Base-by-base conservation (phyloP, 2,113 vertebrate species). In the Grantiella picta region DNA sequence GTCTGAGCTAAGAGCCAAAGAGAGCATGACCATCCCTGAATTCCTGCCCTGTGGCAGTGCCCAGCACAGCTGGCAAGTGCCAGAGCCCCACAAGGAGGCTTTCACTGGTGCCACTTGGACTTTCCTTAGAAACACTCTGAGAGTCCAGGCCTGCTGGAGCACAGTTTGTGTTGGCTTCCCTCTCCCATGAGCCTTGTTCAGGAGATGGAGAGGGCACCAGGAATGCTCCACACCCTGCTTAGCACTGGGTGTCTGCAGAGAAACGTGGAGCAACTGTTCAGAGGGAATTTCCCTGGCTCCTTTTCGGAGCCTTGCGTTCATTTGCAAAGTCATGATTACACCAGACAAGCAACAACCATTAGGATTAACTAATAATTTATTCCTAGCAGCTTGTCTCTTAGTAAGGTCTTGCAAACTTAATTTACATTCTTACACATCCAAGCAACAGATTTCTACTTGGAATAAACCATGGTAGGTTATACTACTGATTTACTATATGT, bases 31-130 rank as follows among this genome's bases (percentile, higher is more conserved):
- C 44, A 21, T 38, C 28, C 60, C 36, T 89, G 80, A 86, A 52
- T 28, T 45, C 38, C 54, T 6, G 21, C 40, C 24, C 15, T 52
- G 64, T 31, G 68, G 44, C 27, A 77, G 47, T 45, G 75, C 36
- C 31, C 70, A 68, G 56, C 7, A 7, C 0, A 5, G 65, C n/a
- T 4, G 11, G 29, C 0, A 3, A 66, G 33, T 16, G 33, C 60
- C 70, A 52, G 57, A 44, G 20, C 50, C 56, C 40, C 66, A n/a
- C 44, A 79, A 18, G 18, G 28, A 5, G 5, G 24, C 75, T 96
- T 63, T 53, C 10, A 15, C 12, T 76, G 42, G 63, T 80, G 70
- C 78, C 1, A 5, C 31, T 2, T 72, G 63, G 63, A 33, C 28
- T 85, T 82, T 20, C 11, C 33, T 63, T 22, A 40, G 59, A 72